These are phyloP conservation scores for Phallusia fumigata DNA, from an alignment of 23 tunicate species.

Conservation along the genomic window DNA sequence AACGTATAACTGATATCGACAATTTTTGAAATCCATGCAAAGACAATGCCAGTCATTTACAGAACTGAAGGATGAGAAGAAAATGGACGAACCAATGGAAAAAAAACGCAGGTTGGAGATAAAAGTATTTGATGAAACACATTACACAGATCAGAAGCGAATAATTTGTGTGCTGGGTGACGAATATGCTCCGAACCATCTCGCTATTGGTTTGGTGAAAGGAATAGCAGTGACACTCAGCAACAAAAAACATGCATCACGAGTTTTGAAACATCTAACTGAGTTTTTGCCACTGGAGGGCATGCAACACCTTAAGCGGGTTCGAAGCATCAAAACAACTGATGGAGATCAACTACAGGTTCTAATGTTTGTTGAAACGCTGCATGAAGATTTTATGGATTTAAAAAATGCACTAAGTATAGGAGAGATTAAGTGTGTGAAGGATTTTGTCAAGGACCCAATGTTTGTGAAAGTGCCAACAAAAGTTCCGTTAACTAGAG, in stretches of 20 bases:
- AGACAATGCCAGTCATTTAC: neutral
- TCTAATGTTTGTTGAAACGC: slow-evolving; percentile 28
- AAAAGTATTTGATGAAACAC: too few relatives aligned
- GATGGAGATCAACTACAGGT: slow-evolving; percentile 36
- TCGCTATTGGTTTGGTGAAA: slow-evolving; percentile 33
- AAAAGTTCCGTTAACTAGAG: slow-evolving; percentile 58
- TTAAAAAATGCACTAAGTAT: neutral
- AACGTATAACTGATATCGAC: too few relatives aligned
- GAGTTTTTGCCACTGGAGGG: slow-evolving; percentile 38
- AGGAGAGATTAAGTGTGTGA: neutral
- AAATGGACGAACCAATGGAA: neutral
- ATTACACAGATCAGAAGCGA: neutral
- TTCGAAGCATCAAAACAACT: slow-evolving; percentile 29
- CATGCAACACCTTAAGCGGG: slow-evolving; percentile 68
- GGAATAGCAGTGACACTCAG: slow-evolving; percentile 47
- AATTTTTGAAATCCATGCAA: too few relatives aligned
- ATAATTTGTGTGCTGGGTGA: slow-evolving; percentile 46
- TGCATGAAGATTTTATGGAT: slow-evolving; percentile 11
- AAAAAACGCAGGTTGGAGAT: neutral
- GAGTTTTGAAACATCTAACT: slow-evolving; percentile 34
- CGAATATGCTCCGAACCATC: slow-evolving; percentile 30
- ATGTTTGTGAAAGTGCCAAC: slow-evolving; percentile 39
- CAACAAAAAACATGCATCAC: slow-evolving; percentile 35
- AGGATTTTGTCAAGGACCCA: slow-evolving; percentile 25
- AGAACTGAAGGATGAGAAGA: too few relatives aligned